phyloP scores from a whole-genome alignment of 2,888 invertebrate genomes.

The Phorcus lineatus region DNA sequence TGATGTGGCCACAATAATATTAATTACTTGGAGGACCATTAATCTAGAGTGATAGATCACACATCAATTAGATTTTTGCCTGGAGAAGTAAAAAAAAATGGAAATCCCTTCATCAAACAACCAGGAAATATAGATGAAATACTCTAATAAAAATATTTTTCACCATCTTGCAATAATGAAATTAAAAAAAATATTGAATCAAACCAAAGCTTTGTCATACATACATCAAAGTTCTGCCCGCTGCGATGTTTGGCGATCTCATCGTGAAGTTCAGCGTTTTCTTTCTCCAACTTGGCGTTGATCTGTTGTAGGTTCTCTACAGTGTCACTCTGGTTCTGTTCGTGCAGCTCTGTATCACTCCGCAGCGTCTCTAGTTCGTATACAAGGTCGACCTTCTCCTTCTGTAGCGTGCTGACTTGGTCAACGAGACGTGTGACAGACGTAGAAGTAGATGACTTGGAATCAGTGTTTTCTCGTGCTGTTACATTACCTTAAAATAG shows the following conservation, averaged over 20 bases:
- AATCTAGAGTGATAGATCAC: too few relatives aligned
- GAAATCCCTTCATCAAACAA: too few relatives aligned
- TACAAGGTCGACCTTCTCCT: constrained; percentile 48
- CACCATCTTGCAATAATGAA: too few relatives aligned
- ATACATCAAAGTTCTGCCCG: neutral
- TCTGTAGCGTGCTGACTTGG: constrained; percentile 54
- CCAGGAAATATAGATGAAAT: too few relatives aligned
- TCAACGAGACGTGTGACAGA: constrained; percentile 47
- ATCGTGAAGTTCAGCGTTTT: constrained; percentile 19
- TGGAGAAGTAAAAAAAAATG: too few relatives aligned
- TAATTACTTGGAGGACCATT: too few relatives aligned
- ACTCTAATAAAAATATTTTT: too few relatives aligned
- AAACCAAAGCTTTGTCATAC: neutral
- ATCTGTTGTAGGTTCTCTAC: constrained; percentile 44
- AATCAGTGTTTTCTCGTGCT: neutral
- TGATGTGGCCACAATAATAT: too few relatives aligned
- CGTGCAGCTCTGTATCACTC: constrained; percentile 37
- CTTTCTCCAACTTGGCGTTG: constrained; percentile 28
- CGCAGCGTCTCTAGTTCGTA: constrained; percentile 38
- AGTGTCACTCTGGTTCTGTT: constrained; percentile 42
- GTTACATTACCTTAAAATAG: constrained; percentile 6
- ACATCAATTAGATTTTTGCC: too few relatives aligned
- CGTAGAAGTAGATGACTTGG: neutral
- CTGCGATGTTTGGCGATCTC: constrained; percentile 20
- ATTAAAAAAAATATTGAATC: too few relatives aligned